phyloP scores from a whole-genome alignment of 2,888 invertebrate species.

The Drosophila paramelanica region DNA sequence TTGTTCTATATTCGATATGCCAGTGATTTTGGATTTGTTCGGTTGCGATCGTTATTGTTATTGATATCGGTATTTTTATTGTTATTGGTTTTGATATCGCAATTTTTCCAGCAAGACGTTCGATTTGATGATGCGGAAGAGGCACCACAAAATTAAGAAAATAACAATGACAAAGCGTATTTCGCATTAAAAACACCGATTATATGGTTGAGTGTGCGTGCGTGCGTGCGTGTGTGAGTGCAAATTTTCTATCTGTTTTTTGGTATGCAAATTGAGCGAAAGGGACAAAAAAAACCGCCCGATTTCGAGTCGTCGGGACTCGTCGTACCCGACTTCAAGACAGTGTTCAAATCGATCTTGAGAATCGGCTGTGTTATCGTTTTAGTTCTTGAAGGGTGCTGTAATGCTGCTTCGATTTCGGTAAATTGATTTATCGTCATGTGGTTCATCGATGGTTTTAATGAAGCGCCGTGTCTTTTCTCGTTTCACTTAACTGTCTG shows the following conservation, averaged over 20 bases:
- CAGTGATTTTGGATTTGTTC: conserved; percentile 4
- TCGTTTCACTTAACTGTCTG: background rate
- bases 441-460: conserved; percentile 6
- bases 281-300: background rate
- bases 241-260: background rate
- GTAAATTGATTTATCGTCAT: conserved; percentile 8
- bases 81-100: conserved; percentile 7
- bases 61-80: conserved; percentile 8
- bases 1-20: conserved; percentile 17
- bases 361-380: conserved; percentile 8
- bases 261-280: background rate
- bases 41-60: background rate
- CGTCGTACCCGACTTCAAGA: background rate
- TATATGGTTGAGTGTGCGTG: background rate
- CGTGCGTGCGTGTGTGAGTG: background rate
- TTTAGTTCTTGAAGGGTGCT: background rate
- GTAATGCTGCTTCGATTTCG: background rate
- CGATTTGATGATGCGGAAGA: conserved; percentile 2
- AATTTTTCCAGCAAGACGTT: background rate
- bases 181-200: conserved; percentile 30
- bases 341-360: conserved; percentile 1
- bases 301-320: background rate
- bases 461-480: background rate
- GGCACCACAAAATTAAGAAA: conserved; percentile 18
- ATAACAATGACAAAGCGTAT: conserved; percentile 34